Percentiles rank a stretch among this genome's conserved stretches.
Conservation (phyloP, 1,140 invertebrate species). For the Scylla paramamosain region DNA sequence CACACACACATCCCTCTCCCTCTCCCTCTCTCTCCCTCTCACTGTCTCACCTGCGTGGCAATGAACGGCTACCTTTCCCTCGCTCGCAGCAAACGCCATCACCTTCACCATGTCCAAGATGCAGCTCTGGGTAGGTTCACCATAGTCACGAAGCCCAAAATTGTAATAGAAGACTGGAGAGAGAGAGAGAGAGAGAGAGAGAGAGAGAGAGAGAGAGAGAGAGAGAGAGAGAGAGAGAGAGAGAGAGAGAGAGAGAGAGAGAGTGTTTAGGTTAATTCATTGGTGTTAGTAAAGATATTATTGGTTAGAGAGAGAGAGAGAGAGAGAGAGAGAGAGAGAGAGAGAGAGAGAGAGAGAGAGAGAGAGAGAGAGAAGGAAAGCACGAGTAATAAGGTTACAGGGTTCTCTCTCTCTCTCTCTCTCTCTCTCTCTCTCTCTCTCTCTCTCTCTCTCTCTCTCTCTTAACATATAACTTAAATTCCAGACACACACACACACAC, state of each 20-base stretch:
- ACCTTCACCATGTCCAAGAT: conserved; percentile 94
- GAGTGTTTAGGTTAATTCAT: too few species aligned
- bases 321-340: conserved; percentile 31
- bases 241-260: background rate
- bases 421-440: background rate
- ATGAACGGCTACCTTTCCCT: conserved; percentile 93
- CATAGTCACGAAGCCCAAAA: conserved; percentile 92
- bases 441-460: background rate
- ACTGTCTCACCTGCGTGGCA: conserved; percentile 90
- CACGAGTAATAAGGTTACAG: background rate
- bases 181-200: conserved; percentile 62
- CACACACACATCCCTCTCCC: background rate
- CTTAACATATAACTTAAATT: background rate
- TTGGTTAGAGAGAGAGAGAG: background rate
- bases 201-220: background rate
- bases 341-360: conserved; percentile 25
- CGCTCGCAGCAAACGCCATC: conserved; percentile 87
- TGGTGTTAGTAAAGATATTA: too few species aligned
- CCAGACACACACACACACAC: background rate
- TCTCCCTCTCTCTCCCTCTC: background rate
- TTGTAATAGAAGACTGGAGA: conserved; percentile 91
- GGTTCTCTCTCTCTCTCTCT: background rate
- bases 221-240: background rate
- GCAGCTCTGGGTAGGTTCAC: conserved; percentile 87
- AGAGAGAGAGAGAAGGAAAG: background rate